Percentiles rank a stretch among this genome's conserved stretches.
Conservation (phyloP, 2,797 vertebrate species). For the Ctenopoma kingsleyae region DNA sequence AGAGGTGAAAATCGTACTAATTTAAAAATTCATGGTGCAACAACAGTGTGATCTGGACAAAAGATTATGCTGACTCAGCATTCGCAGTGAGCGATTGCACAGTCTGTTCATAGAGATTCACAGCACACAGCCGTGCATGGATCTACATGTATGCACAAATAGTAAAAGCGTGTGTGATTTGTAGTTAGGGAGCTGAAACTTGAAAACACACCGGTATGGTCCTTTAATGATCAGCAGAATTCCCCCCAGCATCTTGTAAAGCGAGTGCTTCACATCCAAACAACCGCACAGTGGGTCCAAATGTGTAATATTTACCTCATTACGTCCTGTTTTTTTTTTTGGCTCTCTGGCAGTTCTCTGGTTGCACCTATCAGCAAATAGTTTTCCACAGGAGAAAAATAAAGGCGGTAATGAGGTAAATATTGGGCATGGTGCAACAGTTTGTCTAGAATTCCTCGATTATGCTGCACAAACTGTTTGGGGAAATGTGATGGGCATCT, state of each 20-base stretch:
- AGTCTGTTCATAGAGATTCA: slow-evolving; percentile 1
- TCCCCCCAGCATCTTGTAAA: slow-evolving; percentile 19
- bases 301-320: slow-evolving; percentile 47
- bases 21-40: not conserved
- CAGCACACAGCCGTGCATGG: not conserved
- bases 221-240: slow-evolving; percentile 18
- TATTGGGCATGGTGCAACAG: slow-evolving; percentile 33
- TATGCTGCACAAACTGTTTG: slow-evolving; percentile 38
- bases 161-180: not conserved
- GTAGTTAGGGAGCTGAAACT: slow-evolving; percentile 18
- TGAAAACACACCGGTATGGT: not conserved
- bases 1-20: not conserved
- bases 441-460: slow-evolving; percentile 44
- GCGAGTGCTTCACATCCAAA: slow-evolving; percentile 15
- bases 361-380: slow-evolving; percentile 38
- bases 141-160: too few species aligned
- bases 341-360: slow-evolving; percentile 10
- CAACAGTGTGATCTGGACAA: not conserved
- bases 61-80: slow-evolving; percentile 3
- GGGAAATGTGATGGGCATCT: slow-evolving; percentile 24
- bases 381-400: slow-evolving; percentile 46
- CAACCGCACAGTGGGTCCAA: slow-evolving; percentile 16
- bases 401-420: slow-evolving; percentile 57
- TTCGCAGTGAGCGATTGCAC: too few species aligned
- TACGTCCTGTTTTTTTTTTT: slow-evolving; percentile 26